These are phyloP conservation scores for Cariama cristata DNA, from an alignment of 2,113 vertebrate species.

Conservation along the genomic window DNA sequence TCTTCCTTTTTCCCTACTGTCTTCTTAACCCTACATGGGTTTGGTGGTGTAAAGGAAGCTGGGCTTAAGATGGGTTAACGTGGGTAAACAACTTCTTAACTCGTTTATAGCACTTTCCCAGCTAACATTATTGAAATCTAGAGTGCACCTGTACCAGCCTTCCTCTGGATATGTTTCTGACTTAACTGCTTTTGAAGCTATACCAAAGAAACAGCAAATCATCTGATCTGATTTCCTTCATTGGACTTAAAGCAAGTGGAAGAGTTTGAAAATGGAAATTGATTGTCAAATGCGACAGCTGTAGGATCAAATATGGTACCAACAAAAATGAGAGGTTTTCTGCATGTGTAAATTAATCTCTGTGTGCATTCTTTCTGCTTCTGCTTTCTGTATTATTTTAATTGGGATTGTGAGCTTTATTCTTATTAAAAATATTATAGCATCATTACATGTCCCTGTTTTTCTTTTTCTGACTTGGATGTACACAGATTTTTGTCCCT, in stretches of 20 bases:
- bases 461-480: background rate
- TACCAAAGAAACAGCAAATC: background rate
- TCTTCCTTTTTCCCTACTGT: background rate
- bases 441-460: background rate
- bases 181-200: background rate
- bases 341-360: background rate
- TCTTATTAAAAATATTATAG: background rate
- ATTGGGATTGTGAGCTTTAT: background rate
- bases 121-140: background rate
- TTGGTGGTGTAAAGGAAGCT: rapidly evolving
- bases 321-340: background rate
- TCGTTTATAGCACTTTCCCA: background rate
- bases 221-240: rapidly evolving
- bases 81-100: background rate
- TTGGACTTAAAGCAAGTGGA: background rate
- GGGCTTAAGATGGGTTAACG: background rate
- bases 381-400: background rate
- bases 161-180: background rate
- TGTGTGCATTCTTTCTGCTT: background rate
- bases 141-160: background rate
- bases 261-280: background rate
- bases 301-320: background rate
- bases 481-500: background rate
- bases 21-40: background rate
- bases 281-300: background rate